Evolutionary conservation across 1,140 invertebrate genomes (phyloP).

Genomic region (Hypsibius dujardini): DNA sequence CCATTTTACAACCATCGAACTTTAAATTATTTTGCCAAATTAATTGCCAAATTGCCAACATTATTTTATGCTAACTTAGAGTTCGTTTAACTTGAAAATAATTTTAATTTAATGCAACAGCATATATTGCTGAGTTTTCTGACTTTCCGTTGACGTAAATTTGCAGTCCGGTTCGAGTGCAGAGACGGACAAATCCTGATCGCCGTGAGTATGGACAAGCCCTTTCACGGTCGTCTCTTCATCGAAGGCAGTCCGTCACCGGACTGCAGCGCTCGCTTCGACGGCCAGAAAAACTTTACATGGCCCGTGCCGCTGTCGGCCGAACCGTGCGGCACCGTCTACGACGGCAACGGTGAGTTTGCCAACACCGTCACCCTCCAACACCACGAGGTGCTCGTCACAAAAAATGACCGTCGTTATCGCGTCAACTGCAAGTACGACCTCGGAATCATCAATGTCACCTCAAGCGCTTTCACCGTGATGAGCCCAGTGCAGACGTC

Average conservation of each 20-base stretch:
- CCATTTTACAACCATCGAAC: no score
- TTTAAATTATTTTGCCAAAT: no score
- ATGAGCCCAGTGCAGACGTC: neutral
- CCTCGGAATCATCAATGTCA: conserved; percentile 86
- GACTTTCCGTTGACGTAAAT: neutral
- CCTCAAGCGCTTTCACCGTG: conserved; percentile 90
- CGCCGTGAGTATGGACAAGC: conserved; percentile 72
- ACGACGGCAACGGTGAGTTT: conserved; percentile 61
- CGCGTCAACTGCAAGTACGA: conserved; percentile 90
- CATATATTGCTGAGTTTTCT: neutral
- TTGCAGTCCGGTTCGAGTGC: conserved; percentile 69
- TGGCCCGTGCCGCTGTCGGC: conserved; percentile 13
- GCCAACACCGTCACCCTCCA: conserved; percentile 84
- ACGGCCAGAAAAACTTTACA: conserved; percentile 26
- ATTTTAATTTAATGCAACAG: no score
- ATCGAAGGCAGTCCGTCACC: conserved; percentile 80
- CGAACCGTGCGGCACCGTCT: conserved; percentile 15
- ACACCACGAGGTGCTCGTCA: conserved; percentile 88
- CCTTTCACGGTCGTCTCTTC: conserved; percentile 82
- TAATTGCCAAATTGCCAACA: no score
- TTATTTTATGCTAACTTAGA: no score
- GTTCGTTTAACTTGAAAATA: no score
- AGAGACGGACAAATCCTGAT: conserved; percentile 82
- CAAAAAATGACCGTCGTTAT: conserved; percentile 88
- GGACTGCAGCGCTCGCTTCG: conserved; percentile 61